Base-by-base conservation (phyloP, 1,140 invertebrate species). In the Liolophura sinensis region DNA sequence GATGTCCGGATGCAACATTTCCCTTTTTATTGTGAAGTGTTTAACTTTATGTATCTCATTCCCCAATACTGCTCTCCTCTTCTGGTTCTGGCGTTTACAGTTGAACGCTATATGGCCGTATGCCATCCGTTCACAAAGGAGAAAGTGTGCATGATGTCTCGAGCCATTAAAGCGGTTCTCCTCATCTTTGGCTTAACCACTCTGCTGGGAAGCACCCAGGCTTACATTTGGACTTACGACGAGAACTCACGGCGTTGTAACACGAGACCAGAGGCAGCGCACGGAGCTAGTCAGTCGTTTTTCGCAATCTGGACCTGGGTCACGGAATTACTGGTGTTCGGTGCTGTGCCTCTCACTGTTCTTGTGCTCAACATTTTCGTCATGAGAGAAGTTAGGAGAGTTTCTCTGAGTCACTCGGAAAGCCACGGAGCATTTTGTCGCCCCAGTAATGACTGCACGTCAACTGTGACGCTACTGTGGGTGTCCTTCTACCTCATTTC, bases 31-130 rank as follows among this genome's bases (percentile, higher is more conserved):
- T 82, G 80, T 63, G 76, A 80, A 70, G 57, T 73, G 1, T 80
- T 76, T 52, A 72, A 74, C 52, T 71, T 82, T 16, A 56, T 78
- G 7, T 77, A 69, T 54, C 73, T 78, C 25, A 63, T 74, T 15
- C 76, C 78, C 5, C 79, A 84, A 62, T 82, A 83, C 65, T 67
- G 82, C 51, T 78, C 78, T 15, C 78, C 81, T 0, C 58, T 80
- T 7, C 70, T 84, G 0, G 83, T 84, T 1, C 67, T 84, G 0
- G 94, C 92, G 1, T 96, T 98, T 40, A 98, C 96, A 0, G 87
- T 97, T 68, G 96, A 99, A 84, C 88, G 96, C 50, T 98, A 95
- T 85, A 91, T 98, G 48, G 95, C 96, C 0, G 95, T 99, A 1
- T 98, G 95, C 80, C 93, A 96, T 83, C 95, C 95, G 0, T 87